These are phyloP conservation scores for Xanthia icteritia DNA, from an alignment of 2,888 invertebrate species.

Conservation along the genomic window DNA sequence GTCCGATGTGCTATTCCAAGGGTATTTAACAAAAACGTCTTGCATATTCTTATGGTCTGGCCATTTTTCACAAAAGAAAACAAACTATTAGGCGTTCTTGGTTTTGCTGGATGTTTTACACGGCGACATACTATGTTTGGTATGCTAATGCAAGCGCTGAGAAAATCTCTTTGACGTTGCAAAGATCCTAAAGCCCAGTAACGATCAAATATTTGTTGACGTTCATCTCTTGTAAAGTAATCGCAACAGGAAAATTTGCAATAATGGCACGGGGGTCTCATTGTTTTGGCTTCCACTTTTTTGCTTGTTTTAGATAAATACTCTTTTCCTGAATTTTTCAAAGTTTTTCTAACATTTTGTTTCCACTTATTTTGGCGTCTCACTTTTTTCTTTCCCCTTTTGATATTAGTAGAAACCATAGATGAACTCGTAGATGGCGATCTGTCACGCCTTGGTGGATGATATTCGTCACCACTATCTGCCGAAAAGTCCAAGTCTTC, in stretches of 20 bases:
- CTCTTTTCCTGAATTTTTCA: conserved; percentile 42
- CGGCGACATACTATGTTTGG: conserved; percentile 35
- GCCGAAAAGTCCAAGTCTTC: conserved; percentile 18
- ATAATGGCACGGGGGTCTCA: conserved; percentile 33
- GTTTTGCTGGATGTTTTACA: conserved; percentile 38
- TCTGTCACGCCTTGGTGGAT: conserved; percentile 32
- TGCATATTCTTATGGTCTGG: conserved; percentile 51
- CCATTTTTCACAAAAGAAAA: conserved; percentile 27
- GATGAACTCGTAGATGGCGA: conserved; percentile 36
- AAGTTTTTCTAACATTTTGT: conserved; percentile 45
- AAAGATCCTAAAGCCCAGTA: conserved; percentile 49
- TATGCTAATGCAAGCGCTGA: conserved; percentile 39
- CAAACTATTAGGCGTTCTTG: conserved; percentile 42
- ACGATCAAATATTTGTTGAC: conserved; percentile 43
- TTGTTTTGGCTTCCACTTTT: conserved; percentile 32
- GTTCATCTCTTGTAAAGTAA: conserved; percentile 36
- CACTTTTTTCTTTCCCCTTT: conserved; percentile 45
- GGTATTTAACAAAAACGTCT: conserved; percentile 56
- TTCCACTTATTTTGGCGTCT: conserved; percentile 41
- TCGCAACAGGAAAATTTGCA: conserved; percentile 32
- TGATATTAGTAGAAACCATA: conserved; percentile 26
- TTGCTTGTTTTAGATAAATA: conserved; percentile 43
- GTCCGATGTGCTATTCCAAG: conserved; percentile 41
- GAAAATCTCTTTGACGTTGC: conserved; percentile 54
- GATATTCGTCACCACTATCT: conserved; percentile 33